Percentiles rank a stretch among this genome's conserved stretches.
These are phyloP conservation scores for Halesus radiatus DNA, from an alignment of 1,140 invertebrate genomes.

Conservation along the genomic window DNA sequence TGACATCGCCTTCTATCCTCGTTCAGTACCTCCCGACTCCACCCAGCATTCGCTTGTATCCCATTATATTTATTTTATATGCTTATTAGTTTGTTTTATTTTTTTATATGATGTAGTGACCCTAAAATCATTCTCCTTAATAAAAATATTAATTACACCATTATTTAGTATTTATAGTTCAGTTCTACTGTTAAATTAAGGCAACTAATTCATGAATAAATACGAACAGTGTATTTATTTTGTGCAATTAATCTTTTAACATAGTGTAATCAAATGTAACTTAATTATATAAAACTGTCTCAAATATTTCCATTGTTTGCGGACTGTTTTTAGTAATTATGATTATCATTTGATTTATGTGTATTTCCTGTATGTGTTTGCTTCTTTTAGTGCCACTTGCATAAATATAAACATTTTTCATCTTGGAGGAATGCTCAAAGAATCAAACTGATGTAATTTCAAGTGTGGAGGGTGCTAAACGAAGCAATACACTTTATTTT, in stretches of 20 bases:
- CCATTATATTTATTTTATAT: conserved; percentile 34
- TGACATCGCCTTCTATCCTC: conserved; percentile 24
- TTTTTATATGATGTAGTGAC: conserved; percentile 4
- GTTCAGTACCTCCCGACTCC: conserved; percentile 28
- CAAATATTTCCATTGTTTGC: not conserved
- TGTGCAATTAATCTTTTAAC: too few relatives aligned
- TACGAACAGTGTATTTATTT: conserved; percentile 25
- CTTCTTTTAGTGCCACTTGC: not conserved
- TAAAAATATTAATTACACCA: conserved; percentile 7
- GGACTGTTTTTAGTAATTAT: not conserved
- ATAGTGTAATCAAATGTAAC: too few relatives aligned
- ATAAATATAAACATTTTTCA: too few relatives aligned
- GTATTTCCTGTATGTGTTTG: not conserved
- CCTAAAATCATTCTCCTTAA: conserved; percentile 13
- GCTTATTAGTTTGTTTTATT: conserved; percentile 34
- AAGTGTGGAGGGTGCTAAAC: too few relatives aligned
- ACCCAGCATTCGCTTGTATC: conserved; percentile 25
- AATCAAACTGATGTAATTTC: too few relatives aligned
- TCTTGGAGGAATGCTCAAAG: too few relatives aligned
- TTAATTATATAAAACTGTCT: not conserved
- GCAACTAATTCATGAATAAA: conserved; percentile 29
- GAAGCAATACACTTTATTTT: not conserved
- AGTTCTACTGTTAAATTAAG: conserved; percentile 11
- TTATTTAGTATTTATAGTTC: conserved; percentile 5
- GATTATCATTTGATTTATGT: too few relatives aligned